These are phyloP conservation scores for Channa striata DNA, from an alignment of 2,797 vertebrate genomes.

Conservation along the genomic window DNA sequence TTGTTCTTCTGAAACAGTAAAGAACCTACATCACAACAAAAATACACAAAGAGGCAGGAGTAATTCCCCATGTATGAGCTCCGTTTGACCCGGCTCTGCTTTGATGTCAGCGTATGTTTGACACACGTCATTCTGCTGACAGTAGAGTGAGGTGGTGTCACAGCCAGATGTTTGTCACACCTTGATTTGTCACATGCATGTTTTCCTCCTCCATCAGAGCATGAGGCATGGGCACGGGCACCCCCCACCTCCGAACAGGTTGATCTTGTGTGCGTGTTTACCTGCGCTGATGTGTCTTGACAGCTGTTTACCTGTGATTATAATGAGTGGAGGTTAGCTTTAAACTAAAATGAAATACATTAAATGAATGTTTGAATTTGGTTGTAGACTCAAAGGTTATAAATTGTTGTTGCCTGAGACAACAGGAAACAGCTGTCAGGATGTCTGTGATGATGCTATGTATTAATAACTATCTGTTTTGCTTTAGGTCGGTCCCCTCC, in stretches of 20 bases:
- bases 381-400: too few species aligned
- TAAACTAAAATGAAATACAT: not conserved
- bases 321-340: not conserved
- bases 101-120: constrained; percentile 27
- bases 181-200: constrained; percentile 73
- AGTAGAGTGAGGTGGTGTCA: constrained; percentile 36
- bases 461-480: constrained; percentile 10
- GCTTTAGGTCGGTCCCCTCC: constrained; percentile 93
- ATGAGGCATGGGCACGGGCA: constrained; percentile 70
- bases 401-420: not conserved
- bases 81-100: constrained; percentile 40
- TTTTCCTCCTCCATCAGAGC: constrained; percentile 66
- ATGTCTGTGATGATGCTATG: constrained; percentile 3
- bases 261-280: constrained; percentile 24
- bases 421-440: constrained; percentile 67
- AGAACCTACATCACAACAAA: not conserved
- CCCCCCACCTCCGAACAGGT: constrained; percentile 14
- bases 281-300: constrained; percentile 43
- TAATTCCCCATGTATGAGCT: not conserved
- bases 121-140: constrained; percentile 40
- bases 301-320: not conserved
- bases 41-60: not conserved
- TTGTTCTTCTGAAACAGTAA: too few species aligned
- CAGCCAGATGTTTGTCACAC: constrained; percentile 29
- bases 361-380: too few species aligned